phyloP scores from a whole-genome alignment of 1,140 invertebrate species.

The Aphidius gifuensis region DNA sequence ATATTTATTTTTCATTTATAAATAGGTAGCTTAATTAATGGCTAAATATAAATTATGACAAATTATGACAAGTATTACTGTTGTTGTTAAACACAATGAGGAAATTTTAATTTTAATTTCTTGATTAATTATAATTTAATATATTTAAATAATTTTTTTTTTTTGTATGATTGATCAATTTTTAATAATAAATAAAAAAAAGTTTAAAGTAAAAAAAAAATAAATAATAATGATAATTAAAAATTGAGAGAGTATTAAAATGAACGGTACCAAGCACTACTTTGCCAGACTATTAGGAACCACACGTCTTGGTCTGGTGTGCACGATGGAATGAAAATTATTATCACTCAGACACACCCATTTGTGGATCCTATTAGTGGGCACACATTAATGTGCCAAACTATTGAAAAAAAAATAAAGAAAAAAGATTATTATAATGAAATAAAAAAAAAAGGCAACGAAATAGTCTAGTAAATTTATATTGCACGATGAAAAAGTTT shows the following conservation, averaged over 20 bases:
- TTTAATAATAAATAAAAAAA: too few relatives aligned
- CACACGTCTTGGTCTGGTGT: background rate
- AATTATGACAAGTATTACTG: too few relatives aligned
- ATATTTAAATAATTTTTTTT: too few relatives aligned
- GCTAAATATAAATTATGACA: too few relatives aligned
- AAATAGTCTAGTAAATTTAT: constrained; percentile 17
- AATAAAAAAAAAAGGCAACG: constrained; percentile 2
- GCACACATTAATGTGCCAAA: constrained; percentile 19
- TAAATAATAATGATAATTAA: too few relatives aligned
- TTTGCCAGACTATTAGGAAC: constrained; percentile 11
- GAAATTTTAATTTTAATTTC: too few relatives aligned
- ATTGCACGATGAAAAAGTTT: background rate
- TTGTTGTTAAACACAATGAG: too few relatives aligned
- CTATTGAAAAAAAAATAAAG: background rate
- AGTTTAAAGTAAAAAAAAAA: too few relatives aligned
- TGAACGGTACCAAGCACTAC: constrained; percentile 25
- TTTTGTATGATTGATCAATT: too few relatives aligned
- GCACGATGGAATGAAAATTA: constrained; percentile 8
- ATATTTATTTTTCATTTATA: too few relatives aligned
- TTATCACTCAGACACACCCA: constrained; percentile 10
- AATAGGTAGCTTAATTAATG: too few relatives aligned
- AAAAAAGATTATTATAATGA: background rate
- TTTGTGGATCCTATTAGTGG: constrained; percentile 11
- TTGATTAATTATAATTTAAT: too few relatives aligned
- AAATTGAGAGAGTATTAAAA: constrained; percentile 18